Conservation (phyloP, 1,140 invertebrate genomes). For the Drosophila pruinosa region DNA sequence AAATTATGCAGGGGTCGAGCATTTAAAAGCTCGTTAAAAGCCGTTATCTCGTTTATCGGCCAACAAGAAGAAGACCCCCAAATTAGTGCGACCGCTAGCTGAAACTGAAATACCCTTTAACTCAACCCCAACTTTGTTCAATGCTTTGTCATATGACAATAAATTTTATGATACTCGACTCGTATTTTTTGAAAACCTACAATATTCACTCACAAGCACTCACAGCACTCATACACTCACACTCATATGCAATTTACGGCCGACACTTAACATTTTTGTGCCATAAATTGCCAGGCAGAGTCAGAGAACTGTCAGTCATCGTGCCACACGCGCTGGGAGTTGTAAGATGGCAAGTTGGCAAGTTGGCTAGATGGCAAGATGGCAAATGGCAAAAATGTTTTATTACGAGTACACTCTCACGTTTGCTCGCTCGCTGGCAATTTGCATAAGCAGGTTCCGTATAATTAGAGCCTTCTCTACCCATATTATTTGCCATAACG, state of each 20-base stretch:
- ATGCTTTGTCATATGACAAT: conserved; percentile 36
- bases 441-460: conserved; percentile 40
- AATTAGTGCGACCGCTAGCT: no score
- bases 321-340: neutral
- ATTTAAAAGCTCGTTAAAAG: conserved; percentile 68
- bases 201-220: neutral
- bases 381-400: conserved; percentile 32
- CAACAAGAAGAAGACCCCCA: neutral
- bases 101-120: no score
- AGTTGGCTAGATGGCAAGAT: no score
- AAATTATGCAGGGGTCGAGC: conserved; percentile 63
- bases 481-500: no score
- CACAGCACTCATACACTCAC: neutral
- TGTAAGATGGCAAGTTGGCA: neutral
- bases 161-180: conserved; percentile 63
- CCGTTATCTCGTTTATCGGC: conserved; percentile 45
- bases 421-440: conserved; percentile 18
- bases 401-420: conserved; percentile 20
- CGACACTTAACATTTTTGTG: conserved; percentile 33
- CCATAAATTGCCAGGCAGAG: conserved; percentile 30
- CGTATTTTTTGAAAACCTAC: conserved; percentile 44
- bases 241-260: conserved; percentile 24
- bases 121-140: neutral
- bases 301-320: neutral
- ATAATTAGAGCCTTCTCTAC: conserved; percentile 42